Evolutionary conservation across 2,797 vertebrate genomes (phyloP).

Genomic region (Poecilia picta): DNA sequence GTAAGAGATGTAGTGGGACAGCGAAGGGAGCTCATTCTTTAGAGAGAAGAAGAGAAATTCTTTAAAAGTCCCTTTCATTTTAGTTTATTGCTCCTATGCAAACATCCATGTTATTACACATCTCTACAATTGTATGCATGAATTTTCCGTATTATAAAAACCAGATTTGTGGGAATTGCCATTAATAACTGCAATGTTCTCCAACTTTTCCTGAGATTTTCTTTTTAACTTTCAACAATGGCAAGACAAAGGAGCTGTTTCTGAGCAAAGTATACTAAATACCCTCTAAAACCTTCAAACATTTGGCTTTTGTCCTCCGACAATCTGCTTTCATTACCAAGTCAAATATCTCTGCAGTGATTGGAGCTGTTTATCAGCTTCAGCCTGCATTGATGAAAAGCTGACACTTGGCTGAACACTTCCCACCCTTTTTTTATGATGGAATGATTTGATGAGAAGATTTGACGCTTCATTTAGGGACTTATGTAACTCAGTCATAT

Average conservation of each 20-base stretch:
- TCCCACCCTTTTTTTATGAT: neutral
- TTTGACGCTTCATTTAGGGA: neutral
- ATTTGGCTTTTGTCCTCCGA: constrained; percentile 7
- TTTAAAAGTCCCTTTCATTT: too few relatives aligned
- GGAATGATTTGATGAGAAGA: neutral
- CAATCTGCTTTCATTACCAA: constrained; percentile 1
- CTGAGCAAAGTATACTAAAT: neutral
- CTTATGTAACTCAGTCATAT: constrained; percentile 5
- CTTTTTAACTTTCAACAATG: neutral
- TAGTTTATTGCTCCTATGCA: too few relatives aligned
- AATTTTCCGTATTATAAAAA: neutral
- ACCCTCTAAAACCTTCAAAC: neutral
- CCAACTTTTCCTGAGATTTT: neutral
- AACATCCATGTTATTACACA: too few relatives aligned
- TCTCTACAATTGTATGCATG: neutral
- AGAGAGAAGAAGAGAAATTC: too few relatives aligned
- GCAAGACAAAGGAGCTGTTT: neutral
- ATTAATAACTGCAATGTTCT: neutral
- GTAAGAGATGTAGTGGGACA: too few relatives aligned
- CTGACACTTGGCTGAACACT: constrained; percentile 1
- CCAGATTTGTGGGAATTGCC: too few relatives aligned
- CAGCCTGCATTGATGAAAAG: constrained; percentile 1
- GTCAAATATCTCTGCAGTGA: constrained; percentile 7
- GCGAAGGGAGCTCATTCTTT: too few relatives aligned
- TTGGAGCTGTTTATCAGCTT: constrained; percentile 8